Evolutionary conservation across 2,113 vertebrate species (phyloP), one percentile per base, ranked within the genome.

Genomic region (Quiscalus mexicanus): DNA sequence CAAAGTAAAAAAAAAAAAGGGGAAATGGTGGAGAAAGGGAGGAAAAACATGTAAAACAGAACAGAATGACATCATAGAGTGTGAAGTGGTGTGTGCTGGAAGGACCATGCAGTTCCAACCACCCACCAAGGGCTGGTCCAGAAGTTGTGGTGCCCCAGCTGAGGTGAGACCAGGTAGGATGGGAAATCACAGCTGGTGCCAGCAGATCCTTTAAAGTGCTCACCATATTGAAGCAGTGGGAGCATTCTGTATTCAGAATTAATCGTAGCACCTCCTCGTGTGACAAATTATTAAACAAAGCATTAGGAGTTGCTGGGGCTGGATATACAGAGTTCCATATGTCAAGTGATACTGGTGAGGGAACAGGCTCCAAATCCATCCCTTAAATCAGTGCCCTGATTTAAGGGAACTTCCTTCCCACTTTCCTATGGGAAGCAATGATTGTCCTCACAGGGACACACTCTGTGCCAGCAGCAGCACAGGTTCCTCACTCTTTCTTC

Each of bases 371-470:
- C 55, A 79, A 67, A 59, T 4, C 53, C 20, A 15, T 13, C 19
- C 11, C 1, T 63, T 35, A 41, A 35, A 39, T 41, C 25, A 56
- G 3, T 1, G 24, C 11, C n/a, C 55, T 58, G 55, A 25, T 49
- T 49, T 49, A 25, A 49, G 24, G 49, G 49, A 49, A 15, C 13
- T 49, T 49, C 24, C 24, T 49, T 49, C 49, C 24, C 49, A 25
- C 47, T 49, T 24, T 49, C 47, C 14, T 20, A 37, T 0, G 4
- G 71, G 41, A 28, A 44, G 31, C 67, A n/a, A 71, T 44, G 71
- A 18, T 11, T 0, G 0, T 42, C 52, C 24, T 19, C 2, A 2
- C 16, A 15, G 5, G 9, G 75, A 4, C 37, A 4, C 1, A 1
- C 30, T 37, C 67, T 1, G 7, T 17, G 68, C 35, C 74, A 44